These are phyloP conservation scores for Lasioglossum malachurum DNA, from an alignment of 2,888 invertebrate species.

Conservation along the genomic window DNA sequence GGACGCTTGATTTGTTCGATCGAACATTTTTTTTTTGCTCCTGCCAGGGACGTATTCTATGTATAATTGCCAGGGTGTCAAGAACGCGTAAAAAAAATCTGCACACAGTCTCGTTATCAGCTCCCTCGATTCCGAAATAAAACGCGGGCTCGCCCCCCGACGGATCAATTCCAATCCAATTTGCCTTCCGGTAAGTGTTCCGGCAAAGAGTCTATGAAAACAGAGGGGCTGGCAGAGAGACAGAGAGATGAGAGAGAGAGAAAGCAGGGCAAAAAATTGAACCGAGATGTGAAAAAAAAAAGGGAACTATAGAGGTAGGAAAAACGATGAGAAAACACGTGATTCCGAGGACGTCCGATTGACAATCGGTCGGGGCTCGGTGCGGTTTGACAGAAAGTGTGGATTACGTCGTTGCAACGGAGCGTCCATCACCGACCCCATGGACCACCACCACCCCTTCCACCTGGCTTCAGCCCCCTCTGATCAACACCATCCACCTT, in stretches of 20 bases:
- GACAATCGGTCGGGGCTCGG: conserved; percentile 46
- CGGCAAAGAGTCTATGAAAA: conserved; percentile 8
- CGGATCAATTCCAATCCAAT: conserved; percentile 8
- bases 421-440: conserved; percentile 69
- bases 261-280: neutral
- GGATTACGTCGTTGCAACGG: conserved; percentile 70
- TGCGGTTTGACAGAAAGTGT: conserved; percentile 66
- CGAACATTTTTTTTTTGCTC: neutral
- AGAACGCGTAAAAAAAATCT: conserved; percentile 7
- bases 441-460: conserved; percentile 59
- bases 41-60: neutral
- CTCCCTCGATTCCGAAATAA: neutral
- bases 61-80: neutral
- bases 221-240: neutral
- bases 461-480: conserved; percentile 45
- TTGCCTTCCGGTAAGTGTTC: conserved; percentile 4
- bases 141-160: neutral
- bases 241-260: neutral
- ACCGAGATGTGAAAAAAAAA: neutral
- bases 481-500: conserved; percentile 61
- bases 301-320: neutral
- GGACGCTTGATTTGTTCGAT: neutral
- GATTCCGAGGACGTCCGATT: conserved; percentile 30
- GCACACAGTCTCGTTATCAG: neutral
- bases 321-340: neutral